Evolutionary conservation across 2,888 invertebrate species (phyloP), one percentile per base, ranked within the genome.

Genomic region (Trilocha varians): DNA sequence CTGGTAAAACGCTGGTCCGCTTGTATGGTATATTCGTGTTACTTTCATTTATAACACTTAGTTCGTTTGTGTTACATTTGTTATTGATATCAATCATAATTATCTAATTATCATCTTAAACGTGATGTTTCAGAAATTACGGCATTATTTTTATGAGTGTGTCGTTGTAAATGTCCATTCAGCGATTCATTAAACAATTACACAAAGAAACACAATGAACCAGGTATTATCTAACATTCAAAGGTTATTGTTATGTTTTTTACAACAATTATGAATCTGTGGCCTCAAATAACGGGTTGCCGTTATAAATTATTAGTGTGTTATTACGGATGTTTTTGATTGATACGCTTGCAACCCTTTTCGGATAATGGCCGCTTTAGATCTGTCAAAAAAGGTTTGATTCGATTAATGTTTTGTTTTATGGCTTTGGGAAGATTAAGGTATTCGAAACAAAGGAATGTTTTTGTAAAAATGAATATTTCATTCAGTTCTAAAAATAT

Each of bases 281-380:
- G 17, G 16, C 33, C 16, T 11, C 39, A 39, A 39, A 39, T 39
- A 17, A 39, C 39, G 39, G 39, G 39, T 33, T 39, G 34, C 39
- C 39, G 34, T 39, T 16, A 39, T 34, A 39, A 39, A 39, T 57
- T 56, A 60, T 57, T 52, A 52, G 48, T 34, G 47, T 50, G 48
- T 65, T 63, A 68, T 68, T 63, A 65, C 40, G 53, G 57, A 50
- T 49, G 51, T 40, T 13, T 34, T 40, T 49, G 57, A 55, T 55
- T 49, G 50, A 51, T 50, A 52, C 46, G 45, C 52, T 44, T 43
- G 47, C 49, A 43, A 49, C 49, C 52, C 51, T 52, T 55, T 51
- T 45, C 38, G 43, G 40, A 45, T 43, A 43, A 38, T 48, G 40
- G 25, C 25, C 25, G 25, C 25, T 25, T 25, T 11, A 25, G 25